A percentile compares a stretch with the other conserved stretches of the same genome.
phyloP scores from a whole-genome alignment of 2,888 invertebrate species.

The Ennomos fuscantarius region DNA sequence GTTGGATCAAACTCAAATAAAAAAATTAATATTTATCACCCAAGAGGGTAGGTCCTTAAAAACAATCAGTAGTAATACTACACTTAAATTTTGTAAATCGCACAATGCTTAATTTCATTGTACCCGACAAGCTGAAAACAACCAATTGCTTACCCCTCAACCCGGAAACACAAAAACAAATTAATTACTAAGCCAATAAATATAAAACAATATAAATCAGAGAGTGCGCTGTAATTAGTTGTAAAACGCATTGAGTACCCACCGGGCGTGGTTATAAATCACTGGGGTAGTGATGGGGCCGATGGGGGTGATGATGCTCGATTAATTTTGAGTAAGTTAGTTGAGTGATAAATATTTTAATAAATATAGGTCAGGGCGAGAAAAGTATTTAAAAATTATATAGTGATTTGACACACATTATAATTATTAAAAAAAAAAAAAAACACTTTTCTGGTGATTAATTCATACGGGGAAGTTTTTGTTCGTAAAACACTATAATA shows the following conservation, averaged over 20 bases:
- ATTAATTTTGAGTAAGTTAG: constrained; percentile 15
- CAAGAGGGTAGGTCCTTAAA: too few relatives aligned
- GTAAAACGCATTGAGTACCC: constrained; percentile 45
- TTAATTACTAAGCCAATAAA: constrained; percentile 40
- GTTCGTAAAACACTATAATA: too few relatives aligned
- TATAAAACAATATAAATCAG: constrained; percentile 47
- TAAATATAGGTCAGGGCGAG: not conserved
- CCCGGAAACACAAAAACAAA: constrained; percentile 18
- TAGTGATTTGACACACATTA: too few relatives aligned
- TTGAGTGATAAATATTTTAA: constrained; percentile 8
- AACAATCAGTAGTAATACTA: too few relatives aligned
- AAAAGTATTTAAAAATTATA: not conserved
- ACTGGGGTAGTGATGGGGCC: constrained; percentile 18
- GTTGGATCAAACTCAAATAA: too few relatives aligned
- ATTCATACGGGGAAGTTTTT: too few relatives aligned
- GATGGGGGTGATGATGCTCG: constrained; percentile 11
- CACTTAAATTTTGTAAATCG: too few relatives aligned
- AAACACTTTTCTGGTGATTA: too few relatives aligned
- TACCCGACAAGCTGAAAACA: not conserved
- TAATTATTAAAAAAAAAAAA: too few relatives aligned
- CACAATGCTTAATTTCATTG: too few relatives aligned
- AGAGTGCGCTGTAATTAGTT: constrained; percentile 41
- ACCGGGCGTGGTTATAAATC: constrained; percentile 40
- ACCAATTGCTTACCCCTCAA: not conserved
- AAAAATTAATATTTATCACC: too few relatives aligned